Evolutionary conservation across 2,888 invertebrate genomes (phyloP).

Genomic region (Stenichneumon culpator): DNA sequence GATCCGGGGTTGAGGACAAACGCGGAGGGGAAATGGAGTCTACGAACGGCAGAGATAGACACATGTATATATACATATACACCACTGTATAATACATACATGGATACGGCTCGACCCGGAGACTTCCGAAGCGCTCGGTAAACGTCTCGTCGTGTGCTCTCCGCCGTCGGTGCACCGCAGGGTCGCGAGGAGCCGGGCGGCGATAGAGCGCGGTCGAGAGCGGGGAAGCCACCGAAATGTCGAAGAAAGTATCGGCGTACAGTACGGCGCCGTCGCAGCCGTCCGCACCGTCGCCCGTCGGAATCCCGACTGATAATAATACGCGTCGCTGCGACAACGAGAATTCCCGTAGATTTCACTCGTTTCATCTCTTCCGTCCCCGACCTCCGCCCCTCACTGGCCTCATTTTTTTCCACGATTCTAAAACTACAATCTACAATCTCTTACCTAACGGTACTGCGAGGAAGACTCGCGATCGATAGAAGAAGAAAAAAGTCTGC

Average conservation of each 20-base stretch:
- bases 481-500: not conserved
- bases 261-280: conserved; percentile 61
- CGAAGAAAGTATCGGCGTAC: conserved; percentile 62
- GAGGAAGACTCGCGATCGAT: not conserved
- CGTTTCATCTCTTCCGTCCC: not conserved
- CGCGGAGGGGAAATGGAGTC: conserved; percentile 57
- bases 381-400: not conserved
- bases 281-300: conserved; percentile 60
- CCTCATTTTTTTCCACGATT: not conserved
- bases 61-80: too few species aligned
- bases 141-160: conserved; percentile 67
- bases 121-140: conserved; percentile 16
- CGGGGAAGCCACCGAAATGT: conserved; percentile 71
- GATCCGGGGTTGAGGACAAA: conserved; percentile 69
- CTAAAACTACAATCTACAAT: not conserved
- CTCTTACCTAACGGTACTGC: not conserved
- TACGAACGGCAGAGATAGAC: not conserved
- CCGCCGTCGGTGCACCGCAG: conserved; percentile 70
- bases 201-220: conserved; percentile 34
- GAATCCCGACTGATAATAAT: conserved; percentile 53
- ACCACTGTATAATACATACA: not conserved
- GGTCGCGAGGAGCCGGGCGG: conserved; percentile 37
- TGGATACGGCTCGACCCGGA: conserved; percentile 9
- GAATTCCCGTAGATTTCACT: not conserved
- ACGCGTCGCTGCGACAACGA: conserved; percentile 23